Base-by-base conservation (phyloP, 2,797 vertebrate species). In the Alca torda region DNA sequence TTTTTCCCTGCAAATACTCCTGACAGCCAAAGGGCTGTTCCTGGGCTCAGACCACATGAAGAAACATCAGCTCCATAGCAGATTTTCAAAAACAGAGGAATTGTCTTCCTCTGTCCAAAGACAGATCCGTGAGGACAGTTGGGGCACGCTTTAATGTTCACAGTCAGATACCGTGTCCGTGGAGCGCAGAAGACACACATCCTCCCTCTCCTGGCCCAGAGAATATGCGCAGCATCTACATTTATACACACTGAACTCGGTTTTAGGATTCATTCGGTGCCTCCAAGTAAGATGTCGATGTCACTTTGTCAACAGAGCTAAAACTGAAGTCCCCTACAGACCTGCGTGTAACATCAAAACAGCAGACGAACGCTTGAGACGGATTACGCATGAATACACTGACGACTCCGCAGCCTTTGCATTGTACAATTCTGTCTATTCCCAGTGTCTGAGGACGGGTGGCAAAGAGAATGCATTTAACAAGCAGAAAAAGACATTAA, bases 401-500 rank as follows among this genome's bases (percentile, higher is more conserved):
- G 9, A 75, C 78, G 77, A 5, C 73, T 80, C 48, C 2, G 3
- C 74, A 80, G 68, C 72, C 70, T 85, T 31, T 57, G 57, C 88
- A 59, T 80, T 45, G 5, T 18, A 37, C 86, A 37, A 15, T 61
- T 68, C 92, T 30, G 80, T 77, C 76, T 57, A 1, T 89, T 95
- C 95, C 82, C 94, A 89, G 69, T 54, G 78, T 59, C 69, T 90
- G 90, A 88, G 88, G 91, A 87, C 4, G 56, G 87, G 89, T 85
- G 91, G 84, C 89, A 81, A 85, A 84, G 67, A 68, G 59, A 90
- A 87, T 9, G 39, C 45, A 20, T 91, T 96, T 93, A 96, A 91
- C 77, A 63, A 97, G 43, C 96, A 96, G 92, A 88, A 82, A 95
- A 83, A 64, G 46, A 82, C 89, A 67, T 95, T 82, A 84, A 90